These are phyloP conservation scores for Tenebrosternarchus preto DNA, from an alignment of 2,113 vertebrate species.

Conservation along the genomic window DNA sequence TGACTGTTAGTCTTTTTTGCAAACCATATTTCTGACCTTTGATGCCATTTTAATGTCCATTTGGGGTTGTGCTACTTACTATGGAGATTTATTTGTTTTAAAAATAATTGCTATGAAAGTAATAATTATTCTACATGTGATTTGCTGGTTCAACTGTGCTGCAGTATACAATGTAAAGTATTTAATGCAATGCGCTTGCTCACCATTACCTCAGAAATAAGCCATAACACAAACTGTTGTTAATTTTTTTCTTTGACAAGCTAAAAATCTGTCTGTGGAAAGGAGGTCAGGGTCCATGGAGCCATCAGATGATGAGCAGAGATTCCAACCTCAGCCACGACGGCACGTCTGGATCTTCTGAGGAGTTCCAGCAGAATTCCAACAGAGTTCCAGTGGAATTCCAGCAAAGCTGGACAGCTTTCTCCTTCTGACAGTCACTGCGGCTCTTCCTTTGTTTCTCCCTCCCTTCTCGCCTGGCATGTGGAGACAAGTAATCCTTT, in stretches of 20 bases:
- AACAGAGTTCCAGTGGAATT: not conserved
- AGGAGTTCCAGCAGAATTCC: not conserved
- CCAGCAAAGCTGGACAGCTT: not conserved
- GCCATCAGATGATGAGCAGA: not conserved
- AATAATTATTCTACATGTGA: no score
- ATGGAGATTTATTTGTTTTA: no score
- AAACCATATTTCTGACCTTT: no score
- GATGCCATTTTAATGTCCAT: no score
- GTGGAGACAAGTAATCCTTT: conserved; percentile 11
- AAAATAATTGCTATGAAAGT: no score
- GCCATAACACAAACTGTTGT: no score
- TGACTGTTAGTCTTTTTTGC: no score
- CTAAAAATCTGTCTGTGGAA: not conserved
- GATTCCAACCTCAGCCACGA: not conserved
- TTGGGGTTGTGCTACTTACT: not conserved
- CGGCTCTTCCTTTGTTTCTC: not conserved
- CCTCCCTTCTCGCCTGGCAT: not conserved
- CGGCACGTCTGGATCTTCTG: not conserved
- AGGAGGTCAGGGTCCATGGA: not conserved
- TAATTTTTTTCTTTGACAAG: no score
- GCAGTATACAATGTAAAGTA: no score
- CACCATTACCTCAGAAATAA: no score
- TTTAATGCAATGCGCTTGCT: no score
- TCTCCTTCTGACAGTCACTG: not conserved
- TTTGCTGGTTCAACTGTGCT: no score